Base-by-base conservation (phyloP, 1,140 invertebrate species). In the Platorchestia sp. region DNA sequence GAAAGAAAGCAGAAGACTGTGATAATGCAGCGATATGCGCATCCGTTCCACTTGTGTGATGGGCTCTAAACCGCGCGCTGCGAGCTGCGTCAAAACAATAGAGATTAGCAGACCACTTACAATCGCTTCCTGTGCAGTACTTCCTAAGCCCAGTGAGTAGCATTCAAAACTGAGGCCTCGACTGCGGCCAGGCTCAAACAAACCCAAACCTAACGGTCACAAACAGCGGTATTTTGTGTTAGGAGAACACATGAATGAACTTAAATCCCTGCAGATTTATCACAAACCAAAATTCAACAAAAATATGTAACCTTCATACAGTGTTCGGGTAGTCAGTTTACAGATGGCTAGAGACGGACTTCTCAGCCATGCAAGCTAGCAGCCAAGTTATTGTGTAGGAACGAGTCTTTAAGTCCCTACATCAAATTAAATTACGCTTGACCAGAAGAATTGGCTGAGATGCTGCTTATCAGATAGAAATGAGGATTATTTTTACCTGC, bases 21-120 rank as follows among this genome's bases (percentile, higher is more conserved):
- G 59, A 75, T 75, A 89, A 36, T 42, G 87, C 43, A 42, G 87
- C 87, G 87, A 89, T 41, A 44, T 41, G 36, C 22, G 27, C 27
- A 89, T 89, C 87, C 87, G 87, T 89, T 89, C 87, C 43, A 89
- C 87, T 89, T 89, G 87, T 44, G 87, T 42, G 3, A 43, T 1
- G 22, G 36, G 41, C 42, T 89, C 87, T 10, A 42, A 89, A 44
- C 41, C n/a, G 87, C n/a, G 41, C 43, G 43, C 43, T 42, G 10
- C 36, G 87, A 89, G 41, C 43, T 27, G 41, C n/a, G 3, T 27
- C 87, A 89, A 89, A 89, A 89, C 87, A 89, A 89, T 89, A 41
- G 43, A 44, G 43, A 89, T 42, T 75, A 75, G 59, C 59, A 51
- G 1, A 27, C 59, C 14, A 27, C 59, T 36, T 75, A 75, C 1